Base-by-base conservation (phyloP, 2,888 invertebrate genomes). In the Cistogaster globosa region DNA sequence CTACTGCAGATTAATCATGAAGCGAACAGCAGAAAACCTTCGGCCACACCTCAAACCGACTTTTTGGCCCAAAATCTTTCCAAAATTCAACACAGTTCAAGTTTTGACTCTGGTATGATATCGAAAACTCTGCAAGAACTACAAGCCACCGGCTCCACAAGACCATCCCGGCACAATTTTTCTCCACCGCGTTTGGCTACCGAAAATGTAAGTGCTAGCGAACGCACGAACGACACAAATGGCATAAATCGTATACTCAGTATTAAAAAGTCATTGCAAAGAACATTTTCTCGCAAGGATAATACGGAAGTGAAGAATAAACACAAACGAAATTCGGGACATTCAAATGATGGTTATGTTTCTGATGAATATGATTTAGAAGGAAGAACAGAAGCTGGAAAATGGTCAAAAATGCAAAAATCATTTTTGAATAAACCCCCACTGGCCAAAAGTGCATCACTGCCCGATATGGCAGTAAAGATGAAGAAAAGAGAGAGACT, bases 391-490 rank as follows among this genome's bases (percentile, higher is more conserved):
- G 63, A 84, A 7, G 26, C 20, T 0, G 65, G 16, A 0, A 67
- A 87, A 90, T 63, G 89, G 51, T 87, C 86, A 16, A 94, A 94
- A 0, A 42, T 86, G 8, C 67, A 82, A 9, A 87, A 82, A 38
- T 51, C 84, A 14, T 45, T 84, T 6, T 6, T 77, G 16, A 72
- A 76, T 87, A 94, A 93, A 87, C 94, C 94, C 11, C 95, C 96
- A 0, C 91, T 97, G 62, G 96, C 96, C 90, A 97, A 97, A 91
- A 96, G 97, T 0, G 93, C 95, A 18, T 97, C 97, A 0, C 95
- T 97, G 95, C 97, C 97, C 0, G 97, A 97, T 89, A 96, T 97
- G 88, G 95, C 96, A 89, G 95, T 95, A 51, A 95, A 95, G 88
- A 94, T 94, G 2, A 97, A 96, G 91, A 96, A 95, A 89, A 93